These are phyloP conservation scores for Melanostigma gelatinosum DNA, from an alignment of 2,113 vertebrate species.

Conservation along the genomic window DNA sequence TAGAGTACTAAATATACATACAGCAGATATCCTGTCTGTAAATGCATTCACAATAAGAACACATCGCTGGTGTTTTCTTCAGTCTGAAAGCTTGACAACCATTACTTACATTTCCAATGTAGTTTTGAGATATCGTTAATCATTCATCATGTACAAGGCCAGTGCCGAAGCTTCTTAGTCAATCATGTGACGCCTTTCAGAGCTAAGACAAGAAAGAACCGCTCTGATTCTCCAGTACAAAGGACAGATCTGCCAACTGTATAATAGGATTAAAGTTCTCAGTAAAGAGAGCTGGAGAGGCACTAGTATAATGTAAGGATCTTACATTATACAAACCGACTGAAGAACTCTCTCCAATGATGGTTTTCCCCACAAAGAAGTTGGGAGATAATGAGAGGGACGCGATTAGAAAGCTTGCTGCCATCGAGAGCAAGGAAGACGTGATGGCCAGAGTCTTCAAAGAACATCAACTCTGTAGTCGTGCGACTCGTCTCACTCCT, in stretches of 20 bases:
- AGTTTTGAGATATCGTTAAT: not conserved
- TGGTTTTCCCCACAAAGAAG: conserved; percentile 17
- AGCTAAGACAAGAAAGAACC: not conserved
- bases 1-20: too few species aligned
- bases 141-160: conserved; percentile 6
- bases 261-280: conserved; percentile 49
- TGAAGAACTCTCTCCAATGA: conserved; percentile 11
- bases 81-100: conserved; percentile 2
- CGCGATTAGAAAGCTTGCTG: conserved; percentile 15
- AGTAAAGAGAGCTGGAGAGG: conserved; percentile 3
- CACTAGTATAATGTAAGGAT: not conserved
- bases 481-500: not conserved
- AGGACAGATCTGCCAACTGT: conserved; percentile 35
- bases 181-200: not conserved
- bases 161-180: conserved; percentile 19
- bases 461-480: conserved; percentile 12
- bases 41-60: not conserved
- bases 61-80: not conserved
- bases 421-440: conserved; percentile 4
- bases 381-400: conserved; percentile 18
- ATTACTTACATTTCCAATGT: not conserved
- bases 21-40: not conserved
- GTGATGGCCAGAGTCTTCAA: conserved; percentile 16
- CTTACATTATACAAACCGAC: not conserved
- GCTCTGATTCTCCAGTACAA: conserved; percentile 21